A percentile compares a stretch with the other conserved stretches of the same genome.
Conservation (phyloP, 2,888 invertebrate species). For the Tinea pellionella region DNA sequence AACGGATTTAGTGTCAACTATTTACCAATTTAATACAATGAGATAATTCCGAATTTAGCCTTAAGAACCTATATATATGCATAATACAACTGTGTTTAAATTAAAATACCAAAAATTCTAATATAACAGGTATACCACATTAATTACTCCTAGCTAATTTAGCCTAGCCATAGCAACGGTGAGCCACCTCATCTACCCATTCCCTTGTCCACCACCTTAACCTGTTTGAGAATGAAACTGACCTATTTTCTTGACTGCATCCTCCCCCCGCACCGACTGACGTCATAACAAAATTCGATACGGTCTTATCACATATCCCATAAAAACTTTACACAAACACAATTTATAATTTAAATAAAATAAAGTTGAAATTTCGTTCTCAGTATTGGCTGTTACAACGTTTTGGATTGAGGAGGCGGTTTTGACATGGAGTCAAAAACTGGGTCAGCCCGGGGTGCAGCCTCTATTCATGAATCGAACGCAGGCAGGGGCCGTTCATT, state of each 20-base stretch:
- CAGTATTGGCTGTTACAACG: constrained; percentile 25
- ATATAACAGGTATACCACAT: neutral
- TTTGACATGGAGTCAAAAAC: constrained; percentile 62
- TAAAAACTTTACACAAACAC: constrained; percentile 17
- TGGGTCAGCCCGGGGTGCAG: constrained; percentile 77
- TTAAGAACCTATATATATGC: neutral
- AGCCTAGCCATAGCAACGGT: constrained; percentile 22
- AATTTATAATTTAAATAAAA: neutral
- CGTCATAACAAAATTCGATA: constrained; percentile 58
- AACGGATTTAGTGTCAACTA: too few species aligned
- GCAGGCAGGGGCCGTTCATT: constrained; percentile 49
- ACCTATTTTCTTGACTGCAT: constrained; percentile 66
- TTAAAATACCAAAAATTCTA: neutral
- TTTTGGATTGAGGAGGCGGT: constrained; percentile 21
- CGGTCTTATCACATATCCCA: constrained; percentile 22
- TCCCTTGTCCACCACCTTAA: constrained; percentile 33
- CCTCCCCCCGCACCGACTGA: constrained; percentile 61
- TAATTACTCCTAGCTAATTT: constrained; percentile 12
- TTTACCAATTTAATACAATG: too few species aligned
- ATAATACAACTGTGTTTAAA: neutral
- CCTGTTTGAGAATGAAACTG: constrained; percentile 76
- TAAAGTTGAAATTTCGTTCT: neutral
- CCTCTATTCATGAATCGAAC: constrained; percentile 70
- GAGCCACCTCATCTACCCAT: constrained; percentile 23
- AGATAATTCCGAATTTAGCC: too few species aligned